Conservation (phyloP, 2,888 invertebrate species). For the Microctonus brassicae region DNA sequence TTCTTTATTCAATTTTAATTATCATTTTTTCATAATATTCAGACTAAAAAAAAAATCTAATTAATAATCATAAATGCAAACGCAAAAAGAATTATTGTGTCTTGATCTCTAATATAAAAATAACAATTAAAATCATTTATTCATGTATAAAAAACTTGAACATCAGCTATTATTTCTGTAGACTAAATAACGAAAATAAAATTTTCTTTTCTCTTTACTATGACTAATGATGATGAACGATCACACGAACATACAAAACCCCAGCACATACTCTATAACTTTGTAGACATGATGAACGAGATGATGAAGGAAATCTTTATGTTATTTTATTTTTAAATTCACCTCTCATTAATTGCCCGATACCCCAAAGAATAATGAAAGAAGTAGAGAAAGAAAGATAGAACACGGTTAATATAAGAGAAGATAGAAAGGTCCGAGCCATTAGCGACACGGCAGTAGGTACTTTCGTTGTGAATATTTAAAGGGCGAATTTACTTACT, state of each 20-base stretch:
- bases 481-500: slow-evolving; percentile 30
- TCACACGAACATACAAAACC: slow-evolving; percentile 2
- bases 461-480: slow-evolving; percentile 34
- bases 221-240: slow-evolving; percentile 32
- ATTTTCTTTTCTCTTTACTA: neutral
- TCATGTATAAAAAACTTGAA: no score
- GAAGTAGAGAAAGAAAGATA: neutral
- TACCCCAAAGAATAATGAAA: neutral
- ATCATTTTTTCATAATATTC: slow-evolving; percentile 29
- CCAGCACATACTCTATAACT: no score
- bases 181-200: no score
- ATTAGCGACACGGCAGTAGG: slow-evolving; percentile 39
- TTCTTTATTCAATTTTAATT: slow-evolving; percentile 12
- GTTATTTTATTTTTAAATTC: slow-evolving; percentile 17
- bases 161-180: no score
- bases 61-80: no score
- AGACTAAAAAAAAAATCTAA: neutral
- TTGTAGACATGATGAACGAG: slow-evolving; percentile 20
- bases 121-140: no score
- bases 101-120: no score
- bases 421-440: slow-evolving; percentile 2
- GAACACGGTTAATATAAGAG: neutral
- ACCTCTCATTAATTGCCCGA: slow-evolving; percentile 35
- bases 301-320: slow-evolving; percentile 18
- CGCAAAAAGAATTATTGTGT: no score